Evolutionary conservation across 2,113 vertebrate species (phyloP).

Genomic region (Rhadina sibilatrix): DNA sequence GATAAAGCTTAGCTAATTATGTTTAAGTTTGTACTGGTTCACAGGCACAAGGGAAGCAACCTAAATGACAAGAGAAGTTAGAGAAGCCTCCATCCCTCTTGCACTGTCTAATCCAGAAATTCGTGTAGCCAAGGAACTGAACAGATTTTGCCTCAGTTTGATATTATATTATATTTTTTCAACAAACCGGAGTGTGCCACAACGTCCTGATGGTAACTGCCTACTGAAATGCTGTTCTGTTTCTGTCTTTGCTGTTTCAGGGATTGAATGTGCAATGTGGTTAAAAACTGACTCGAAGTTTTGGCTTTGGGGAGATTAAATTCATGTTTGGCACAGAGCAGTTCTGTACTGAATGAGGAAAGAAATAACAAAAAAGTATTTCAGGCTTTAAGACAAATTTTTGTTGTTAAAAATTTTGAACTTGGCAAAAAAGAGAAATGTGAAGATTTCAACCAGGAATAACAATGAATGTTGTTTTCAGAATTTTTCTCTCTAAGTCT

Average conservation of each 20-base stretch:
- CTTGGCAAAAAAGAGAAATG: neutral
- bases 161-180: constrained; percentile 51
- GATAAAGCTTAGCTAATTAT: neutral
- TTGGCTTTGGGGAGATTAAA: constrained; percentile 35
- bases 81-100: neutral
- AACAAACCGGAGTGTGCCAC: constrained; percentile 51
- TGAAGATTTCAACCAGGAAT: neutral
- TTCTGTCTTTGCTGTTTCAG: constrained; percentile 49
- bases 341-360: neutral
- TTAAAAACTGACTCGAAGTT: constrained; percentile 12
- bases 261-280: constrained; percentile 21
- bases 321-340: constrained; percentile 19
- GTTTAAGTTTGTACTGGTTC: neutral
- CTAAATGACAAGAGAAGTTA: neutral
- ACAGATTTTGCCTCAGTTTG: constrained; percentile 52
- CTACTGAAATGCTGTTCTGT: constrained; percentile 65
- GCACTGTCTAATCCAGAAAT: neutral
- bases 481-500: neutral
- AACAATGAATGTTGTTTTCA: neutral
- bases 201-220: constrained; percentile 50
- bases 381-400: neutral
- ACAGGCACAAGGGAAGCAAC: neutral
- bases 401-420: neutral
- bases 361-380: constrained; percentile 1
- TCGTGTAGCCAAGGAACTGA: neutral